Base-by-base conservation (phyloP, 2,797 vertebrate genomes). In the Natrix natrix region DNA sequence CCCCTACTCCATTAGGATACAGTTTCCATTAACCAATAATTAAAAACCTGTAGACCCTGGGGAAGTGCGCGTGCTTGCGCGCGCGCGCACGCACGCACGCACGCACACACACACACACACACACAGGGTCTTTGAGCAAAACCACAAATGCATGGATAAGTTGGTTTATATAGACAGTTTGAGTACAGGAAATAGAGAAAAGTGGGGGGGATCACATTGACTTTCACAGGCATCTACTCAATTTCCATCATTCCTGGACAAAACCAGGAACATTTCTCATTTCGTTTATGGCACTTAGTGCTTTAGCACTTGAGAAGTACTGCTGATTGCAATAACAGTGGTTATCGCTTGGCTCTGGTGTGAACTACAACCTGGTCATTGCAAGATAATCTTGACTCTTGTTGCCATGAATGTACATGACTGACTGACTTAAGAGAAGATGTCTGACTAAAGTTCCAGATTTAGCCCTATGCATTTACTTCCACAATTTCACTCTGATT, bases 81-180 rank as follows among this genome's bases (percentile, higher is more conserved):
- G n/a, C 56, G 5, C 16, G 4, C 24, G 11, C 3, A 11, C 0
- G 4, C 22, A 26, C 2, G 11, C 17, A 28, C 24, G 1, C 17
- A 20, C 57, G 0, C 17, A 12, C 26, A 28, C 3, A 12, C 1
- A 13, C 10, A 66, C 4, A 66, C 7, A 5, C 10, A 28, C 4
- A 12, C 11, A 28, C 0, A 28, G 0, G 61, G 12, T 66, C 12
- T 32, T 69, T 32, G 14, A 32, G 28, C 66, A 32, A 32, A 32
- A 69, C 66, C 66, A 6, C 13, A 69, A 32, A 69, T 14, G 66
- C 13, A 69, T 32, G 66, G 66, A 16, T 5, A 69, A 69, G n/a
- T 69, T 32, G 14, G n/a, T 14, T 69, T 32, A 69, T 32, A 69
- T 69, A 32, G 66, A 32, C n/a, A 32, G 14, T 69, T 16, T 69